These are phyloP conservation scores for Timema cristinae DNA, from an alignment of 2,888 invertebrate species.

Conservation along the genomic window DNA sequence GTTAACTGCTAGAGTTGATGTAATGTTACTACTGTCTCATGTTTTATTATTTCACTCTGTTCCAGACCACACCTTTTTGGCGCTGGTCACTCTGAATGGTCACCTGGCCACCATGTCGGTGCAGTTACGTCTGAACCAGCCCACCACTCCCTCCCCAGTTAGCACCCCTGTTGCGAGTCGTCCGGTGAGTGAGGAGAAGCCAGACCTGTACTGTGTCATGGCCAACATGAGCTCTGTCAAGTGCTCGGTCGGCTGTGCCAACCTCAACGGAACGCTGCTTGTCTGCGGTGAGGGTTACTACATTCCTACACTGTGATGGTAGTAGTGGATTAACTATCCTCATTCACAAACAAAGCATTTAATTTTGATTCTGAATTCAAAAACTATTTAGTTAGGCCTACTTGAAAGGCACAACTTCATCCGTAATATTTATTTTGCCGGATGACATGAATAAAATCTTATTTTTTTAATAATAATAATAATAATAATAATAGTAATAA, in stretches of 20 bases:
- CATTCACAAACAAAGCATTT: too few relatives aligned
- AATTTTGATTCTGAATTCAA: too few relatives aligned
- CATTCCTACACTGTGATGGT: too few relatives aligned
- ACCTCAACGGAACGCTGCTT: conserved; percentile 64
- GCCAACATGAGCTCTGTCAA: conserved; percentile 63
- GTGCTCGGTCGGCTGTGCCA: conserved; percentile 72
- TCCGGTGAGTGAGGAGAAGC: conserved; percentile 48
- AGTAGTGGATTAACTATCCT: too few relatives aligned
- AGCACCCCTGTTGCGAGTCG: conserved; percentile 29
- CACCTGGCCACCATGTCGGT: conserved; percentile 59
- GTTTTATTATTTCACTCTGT: conserved; percentile 13
- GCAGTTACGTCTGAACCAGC: conserved; percentile 51
- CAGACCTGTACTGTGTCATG: conserved; percentile 54
- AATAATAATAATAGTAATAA: too few relatives aligned
- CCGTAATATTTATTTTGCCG: too few relatives aligned
- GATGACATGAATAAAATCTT: too few relatives aligned
- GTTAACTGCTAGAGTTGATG: too few relatives aligned
- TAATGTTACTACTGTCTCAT: not conserved
- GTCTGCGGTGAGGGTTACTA: conserved; percentile 78
- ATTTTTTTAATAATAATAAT: too few relatives aligned
- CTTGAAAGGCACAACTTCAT: too few relatives aligned
- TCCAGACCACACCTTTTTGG: conserved; percentile 57
- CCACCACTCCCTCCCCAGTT: conserved; percentile 37
- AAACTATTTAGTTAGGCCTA: too few relatives aligned
- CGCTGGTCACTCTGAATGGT: conserved; percentile 60